phyloP scores from a whole-genome alignment of 1,140 invertebrate genomes.

The Drosophila bifasciata region DNA sequence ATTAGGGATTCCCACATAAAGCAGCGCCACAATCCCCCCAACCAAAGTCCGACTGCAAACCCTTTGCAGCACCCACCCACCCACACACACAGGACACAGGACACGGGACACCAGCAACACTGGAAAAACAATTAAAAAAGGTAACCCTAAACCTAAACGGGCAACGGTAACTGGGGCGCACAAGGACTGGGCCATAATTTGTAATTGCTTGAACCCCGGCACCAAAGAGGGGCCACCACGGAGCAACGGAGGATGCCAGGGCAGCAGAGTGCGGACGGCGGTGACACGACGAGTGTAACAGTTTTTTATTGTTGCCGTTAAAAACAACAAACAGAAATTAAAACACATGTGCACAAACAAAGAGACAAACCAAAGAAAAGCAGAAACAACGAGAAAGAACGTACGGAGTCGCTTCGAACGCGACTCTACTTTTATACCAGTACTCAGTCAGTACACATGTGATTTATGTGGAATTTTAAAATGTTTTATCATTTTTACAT shows the following conservation, averaged over 20 bases:
- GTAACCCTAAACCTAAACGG: slow-evolving; percentile 75
- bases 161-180: slow-evolving; percentile 11
- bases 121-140: slow-evolving; percentile 69
- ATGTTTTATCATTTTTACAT: too few relatives aligned
- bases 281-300: slow-evolving; percentile 65
- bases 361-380: slow-evolving; percentile 30
- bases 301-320: slow-evolving; percentile 64
- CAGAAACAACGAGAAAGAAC: slow-evolving; percentile 22
- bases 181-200: slow-evolving; percentile 65
- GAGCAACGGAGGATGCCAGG: slow-evolving; percentile 44
- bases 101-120: slow-evolving; percentile 7
- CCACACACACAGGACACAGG: too few relatives aligned
- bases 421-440: too few relatives aligned
- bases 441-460: too few relatives aligned
- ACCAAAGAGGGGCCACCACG: too few relatives aligned
- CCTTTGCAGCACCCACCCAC: not conserved
- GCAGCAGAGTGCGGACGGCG: slow-evolving; percentile 47
- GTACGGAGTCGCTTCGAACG: too few relatives aligned
- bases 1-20: not conserved
- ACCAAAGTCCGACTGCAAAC: not conserved
- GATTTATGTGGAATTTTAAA: too few relatives aligned
- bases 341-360: slow-evolving; percentile 78
- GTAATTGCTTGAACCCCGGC: slow-evolving; percentile 75
- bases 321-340: slow-evolving; percentile 81
- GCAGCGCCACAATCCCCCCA: not conserved